Conservation (phyloP, 1,140 invertebrate genomes). For the Pseudomyrmex concolor region DNA sequence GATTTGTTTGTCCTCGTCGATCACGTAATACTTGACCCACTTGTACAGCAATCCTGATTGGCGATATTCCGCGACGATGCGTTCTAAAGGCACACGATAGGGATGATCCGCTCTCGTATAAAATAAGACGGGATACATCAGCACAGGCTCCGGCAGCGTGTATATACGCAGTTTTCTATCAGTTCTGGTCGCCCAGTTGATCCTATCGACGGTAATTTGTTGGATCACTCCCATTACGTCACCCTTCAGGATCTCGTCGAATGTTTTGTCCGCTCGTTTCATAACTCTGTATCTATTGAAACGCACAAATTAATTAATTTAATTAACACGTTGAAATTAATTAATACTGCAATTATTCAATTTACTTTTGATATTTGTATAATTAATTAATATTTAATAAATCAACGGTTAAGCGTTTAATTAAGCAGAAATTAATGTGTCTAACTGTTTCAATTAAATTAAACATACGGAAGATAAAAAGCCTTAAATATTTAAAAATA, state of each 20-base stretch:
- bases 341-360: no score
- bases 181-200: slow-evolving; percentile 14
- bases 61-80: slow-evolving; percentile 22
- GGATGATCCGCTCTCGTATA: slow-evolving; percentile 22
- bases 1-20: slow-evolving; percentile 31
- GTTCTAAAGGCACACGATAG: not conserved
- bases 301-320: not conserved
- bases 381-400: no score
- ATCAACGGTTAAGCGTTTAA: no score
- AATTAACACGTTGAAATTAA: no score
- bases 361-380: no score
- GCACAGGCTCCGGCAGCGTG: not conserved
- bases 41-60: slow-evolving; percentile 35
- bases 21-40: not conserved
- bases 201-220: slow-evolving; percentile 29
- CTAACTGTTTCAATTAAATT: no score
- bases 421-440: no score
- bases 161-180: slow-evolving; percentile 37
- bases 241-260: slow-evolving; percentile 1
- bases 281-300: slow-evolving; percentile 16
- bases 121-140: slow-evolving; percentile 36
- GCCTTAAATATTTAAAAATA: no score
- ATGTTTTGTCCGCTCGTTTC: not conserved
- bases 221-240: slow-evolving; percentile 9
- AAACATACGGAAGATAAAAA: no score